Conservation (phyloP, 2,797 vertebrate species). For the Erithacus rubecula region DNA sequence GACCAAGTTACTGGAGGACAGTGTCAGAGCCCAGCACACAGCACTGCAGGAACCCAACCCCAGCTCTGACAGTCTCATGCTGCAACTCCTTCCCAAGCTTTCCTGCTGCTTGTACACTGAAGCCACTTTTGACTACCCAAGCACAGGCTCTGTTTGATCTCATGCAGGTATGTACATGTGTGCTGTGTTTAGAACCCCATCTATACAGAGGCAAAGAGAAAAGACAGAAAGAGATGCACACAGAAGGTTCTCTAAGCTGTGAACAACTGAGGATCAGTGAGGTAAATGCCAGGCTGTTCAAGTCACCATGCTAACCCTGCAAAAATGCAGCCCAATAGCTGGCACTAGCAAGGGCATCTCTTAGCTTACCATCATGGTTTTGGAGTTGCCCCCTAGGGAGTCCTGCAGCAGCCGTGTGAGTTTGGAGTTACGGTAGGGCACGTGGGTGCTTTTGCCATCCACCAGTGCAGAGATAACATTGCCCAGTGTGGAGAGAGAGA, state of each 20-base stretch:
- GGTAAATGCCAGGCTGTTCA: background rate
- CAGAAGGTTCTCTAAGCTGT: background rate
- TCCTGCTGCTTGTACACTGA: background rate
- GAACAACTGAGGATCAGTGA: background rate
- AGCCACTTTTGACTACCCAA: background rate
- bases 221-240: fast-evolving
- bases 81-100: background rate
- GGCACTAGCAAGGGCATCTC: background rate
- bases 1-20: background rate
- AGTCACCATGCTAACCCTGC: background rate
- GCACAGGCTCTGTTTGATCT: background rate
- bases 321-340: background rate
- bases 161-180: fast-evolving
- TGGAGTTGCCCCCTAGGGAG: constrained; percentile 97
- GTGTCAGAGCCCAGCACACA: background rate
- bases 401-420: constrained; percentile 95
- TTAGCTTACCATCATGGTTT: constrained; percentile 96
- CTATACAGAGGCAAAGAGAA: background rate
- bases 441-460: constrained; percentile 97
- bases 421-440: constrained; percentile 98
- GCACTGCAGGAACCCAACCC: background rate
- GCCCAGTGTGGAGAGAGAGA: constrained; percentile 96
- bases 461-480: constrained; percentile 98
- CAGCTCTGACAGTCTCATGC: background rate
- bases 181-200: background rate